Evolutionary conservation across 2,113 vertebrate species (phyloP), one percentile per base, ranked within the genome.

Genomic region (Brachyistius frenatus): DNA sequence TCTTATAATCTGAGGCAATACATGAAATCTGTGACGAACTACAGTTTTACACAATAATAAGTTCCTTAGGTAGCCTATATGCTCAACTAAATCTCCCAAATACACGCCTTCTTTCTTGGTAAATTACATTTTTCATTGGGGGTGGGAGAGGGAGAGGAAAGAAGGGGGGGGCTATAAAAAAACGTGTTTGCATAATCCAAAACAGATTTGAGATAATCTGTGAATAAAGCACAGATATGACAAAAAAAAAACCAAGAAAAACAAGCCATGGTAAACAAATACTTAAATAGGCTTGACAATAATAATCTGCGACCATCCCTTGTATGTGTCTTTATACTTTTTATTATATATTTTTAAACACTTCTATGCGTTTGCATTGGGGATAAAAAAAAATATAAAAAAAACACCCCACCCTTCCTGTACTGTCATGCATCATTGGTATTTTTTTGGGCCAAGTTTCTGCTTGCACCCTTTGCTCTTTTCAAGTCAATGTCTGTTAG

Each of bases 131-230:
- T 90, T 92, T 90, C 79, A 80, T 86, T 63, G 54, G 86, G 72
- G 23, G 23, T 23, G 23, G 23, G 23, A 23, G 79, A 62, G 76
- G 83, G 61, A 50, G 55, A 53, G 62, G 32, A 13, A 36, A 50
- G 13, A 13, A 31, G 53, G 15, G 49, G 69, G 76, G 71, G 73
- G 37, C 63, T 68, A n/a, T 58, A 63, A 78, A 63, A 78, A 52
- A 69, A 53, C 68, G 16, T 84, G 84, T 87, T 90, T 86, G 70
- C 78, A 83, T 94, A 94, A 94, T 94, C 92, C 92, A 83, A 88
- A 94, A 92, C 91, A 92, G 88, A 93, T 92, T 93, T 91, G 9
- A 66, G 79, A 93, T 93, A 91, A 94, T 92, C 93, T 94, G 84
- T 83, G 88, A 91, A 85, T 79, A 79, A 89, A 70, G 84, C 83